Base-by-base conservation (phyloP, 2,888 invertebrate genomes). In the Prosapia bicincta region DNA sequence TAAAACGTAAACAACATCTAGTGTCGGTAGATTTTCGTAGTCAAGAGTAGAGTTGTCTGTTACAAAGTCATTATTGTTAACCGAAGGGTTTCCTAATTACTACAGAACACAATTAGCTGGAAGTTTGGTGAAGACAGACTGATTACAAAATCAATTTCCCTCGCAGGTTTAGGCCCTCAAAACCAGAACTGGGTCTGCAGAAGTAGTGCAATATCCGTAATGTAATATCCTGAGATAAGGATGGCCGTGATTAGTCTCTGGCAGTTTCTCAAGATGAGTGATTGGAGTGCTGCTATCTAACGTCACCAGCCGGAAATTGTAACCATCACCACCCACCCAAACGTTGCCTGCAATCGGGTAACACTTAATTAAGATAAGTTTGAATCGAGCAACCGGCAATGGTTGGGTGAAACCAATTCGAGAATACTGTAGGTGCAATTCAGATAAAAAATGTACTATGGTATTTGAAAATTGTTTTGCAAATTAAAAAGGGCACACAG, bases 151-250 rank as follows among this genome's bases (percentile, higher is more conserved):
- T 38, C 38, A 38, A 38, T 38, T 38, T 9, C 38, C 38, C 38
- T 38, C 15, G 13, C 2, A 38, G 38, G 38, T 13, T 38, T 13
- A 38, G 13, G 38, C 38, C 38, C 38, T 38, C 38, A 5, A 38
- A 13, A 13, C 15, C 38, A n/a, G n/a, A n/a, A 38, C 38, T 2
- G 6, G 13, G 38, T 38, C 13, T 38, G 7, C 6, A 38, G 7
- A 13, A 38, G 38, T 38, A 13, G 38, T 38, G 74, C 43, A 73
- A 73, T 73, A 73, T 73, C 73, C 73, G 25, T 43, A 73, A 73
- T 73, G 73, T 28, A 74, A 74, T 74, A 74, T 74, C 74, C 74
- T 74, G 68, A 26, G 69, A 67, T 70, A 70, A 38, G 32, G 70
- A 23, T 25, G 25, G 2, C 13, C 2, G 70, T 70, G 7, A 70